Conservation (phyloP, 2,797 vertebrate genomes). For the Neoniphon sammara region DNA sequence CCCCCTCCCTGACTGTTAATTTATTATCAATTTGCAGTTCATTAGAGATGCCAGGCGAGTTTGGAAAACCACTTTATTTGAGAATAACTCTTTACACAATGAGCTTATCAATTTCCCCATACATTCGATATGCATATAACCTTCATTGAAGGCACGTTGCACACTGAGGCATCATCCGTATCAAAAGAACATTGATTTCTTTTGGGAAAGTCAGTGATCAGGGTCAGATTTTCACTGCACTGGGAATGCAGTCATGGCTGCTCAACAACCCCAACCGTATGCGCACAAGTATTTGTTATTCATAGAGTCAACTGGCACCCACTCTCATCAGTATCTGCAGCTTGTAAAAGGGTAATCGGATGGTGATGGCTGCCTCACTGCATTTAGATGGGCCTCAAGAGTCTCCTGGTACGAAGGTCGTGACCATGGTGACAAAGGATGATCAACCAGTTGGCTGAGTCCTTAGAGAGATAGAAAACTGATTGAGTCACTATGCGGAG, state of each 20-base stretch:
- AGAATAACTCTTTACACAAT: constrained; percentile 1
- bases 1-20: constrained; percentile 41
- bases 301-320: constrained; percentile 25
- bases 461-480: constrained; percentile 8
- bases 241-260: constrained; percentile 20
- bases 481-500: constrained; percentile 11
- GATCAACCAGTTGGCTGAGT: constrained; percentile 13
- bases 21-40: constrained; percentile 67
- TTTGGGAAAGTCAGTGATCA: neutral
- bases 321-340: constrained; percentile 27
- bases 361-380: constrained; percentile 45
- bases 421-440: constrained; percentile 46
- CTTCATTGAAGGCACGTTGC: neutral
- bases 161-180: neutral
- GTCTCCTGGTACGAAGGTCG: constrained; percentile 42
- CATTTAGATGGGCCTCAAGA: constrained; percentile 45
- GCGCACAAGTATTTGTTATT: constrained; percentile 47
- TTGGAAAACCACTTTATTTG: constrained; percentile 45
- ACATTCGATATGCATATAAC: neutral
- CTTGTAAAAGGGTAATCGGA: constrained; percentile 51
- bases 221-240: neutral
- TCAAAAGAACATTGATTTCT: neutral
- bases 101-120: neutral
- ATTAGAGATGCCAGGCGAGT: constrained; percentile 54
- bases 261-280: constrained; percentile 8